Percentiles rank a stretch among this genome's conserved stretches.
phyloP scores from a whole-genome alignment of 2,888 invertebrate genomes.

The Philonicus albiceps region DNA sequence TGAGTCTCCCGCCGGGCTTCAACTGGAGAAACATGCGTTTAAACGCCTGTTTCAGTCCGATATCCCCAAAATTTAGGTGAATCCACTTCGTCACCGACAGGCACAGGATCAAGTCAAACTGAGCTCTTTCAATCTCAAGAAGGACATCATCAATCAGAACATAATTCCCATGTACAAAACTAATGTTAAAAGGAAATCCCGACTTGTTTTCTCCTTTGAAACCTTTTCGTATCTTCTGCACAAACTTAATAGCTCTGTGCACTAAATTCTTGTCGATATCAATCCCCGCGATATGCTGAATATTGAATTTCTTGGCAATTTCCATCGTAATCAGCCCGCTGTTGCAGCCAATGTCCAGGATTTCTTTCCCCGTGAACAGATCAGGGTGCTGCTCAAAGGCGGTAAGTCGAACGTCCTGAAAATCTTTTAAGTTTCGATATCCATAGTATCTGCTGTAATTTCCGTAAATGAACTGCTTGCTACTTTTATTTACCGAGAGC shows the following conservation, averaged over 20 bases:
- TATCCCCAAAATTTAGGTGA: slow-evolving; percentile 88
- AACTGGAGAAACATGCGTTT: slow-evolving; percentile 79
- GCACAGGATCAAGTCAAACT: slow-evolving; percentile 85
- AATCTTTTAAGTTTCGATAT: slow-evolving; percentile 75
- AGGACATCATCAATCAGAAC: slow-evolving; percentile 78
- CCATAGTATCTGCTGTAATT: slow-evolving; percentile 76
- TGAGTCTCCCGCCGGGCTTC: slow-evolving; percentile 77
- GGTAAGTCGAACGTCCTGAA: slow-evolving; percentile 74
- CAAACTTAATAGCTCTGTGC: slow-evolving; percentile 54
- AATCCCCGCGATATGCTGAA: slow-evolving; percentile 77
- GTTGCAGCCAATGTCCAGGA: slow-evolving; percentile 90
- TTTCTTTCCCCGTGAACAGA: slow-evolving; percentile 75
- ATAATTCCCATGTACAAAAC: slow-evolving; percentile 82
- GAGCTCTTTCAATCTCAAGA: slow-evolving; percentile 74
- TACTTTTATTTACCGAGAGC: neutral
- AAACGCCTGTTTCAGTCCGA: slow-evolving; percentile 82
- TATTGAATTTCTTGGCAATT: slow-evolving; percentile 75
- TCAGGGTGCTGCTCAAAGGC: slow-evolving; percentile 70
- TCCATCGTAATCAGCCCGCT: slow-evolving; percentile 81
- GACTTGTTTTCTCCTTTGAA: slow-evolving; percentile 6
- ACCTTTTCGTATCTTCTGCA: slow-evolving; percentile 45
- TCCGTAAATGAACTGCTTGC: slow-evolving; percentile 56
- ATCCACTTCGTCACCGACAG: slow-evolving; percentile 91
- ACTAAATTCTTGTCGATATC: slow-evolving; percentile 84
- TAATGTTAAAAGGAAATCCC: slow-evolving; percentile 77